These are phyloP conservation scores for Corythornis cristatus DNA, from an alignment of 2,113 vertebrate genomes.

Conservation along the genomic window DNA sequence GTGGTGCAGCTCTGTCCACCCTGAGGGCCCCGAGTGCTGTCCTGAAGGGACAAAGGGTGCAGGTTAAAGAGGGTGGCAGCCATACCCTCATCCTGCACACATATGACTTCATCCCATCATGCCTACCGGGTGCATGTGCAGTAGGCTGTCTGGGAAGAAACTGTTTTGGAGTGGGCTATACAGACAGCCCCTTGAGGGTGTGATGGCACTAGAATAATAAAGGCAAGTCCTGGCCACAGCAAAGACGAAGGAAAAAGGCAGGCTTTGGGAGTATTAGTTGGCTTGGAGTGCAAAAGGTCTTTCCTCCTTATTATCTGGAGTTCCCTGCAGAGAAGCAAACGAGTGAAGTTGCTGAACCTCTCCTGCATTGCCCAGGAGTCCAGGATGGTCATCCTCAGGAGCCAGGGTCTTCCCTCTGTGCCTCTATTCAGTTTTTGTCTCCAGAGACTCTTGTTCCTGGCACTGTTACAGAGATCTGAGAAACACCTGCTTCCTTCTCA, in stretches of 20 bases:
- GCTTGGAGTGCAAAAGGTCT: background rate
- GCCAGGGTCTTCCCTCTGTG: background rate
- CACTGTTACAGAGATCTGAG: background rate
- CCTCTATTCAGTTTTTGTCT: background rate
- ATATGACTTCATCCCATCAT: background rate
- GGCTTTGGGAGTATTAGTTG: background rate
- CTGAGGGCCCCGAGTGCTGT: rapidly evolving
- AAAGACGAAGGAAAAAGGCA: background rate
- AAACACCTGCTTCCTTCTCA: background rate
- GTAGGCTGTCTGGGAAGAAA: background rate
- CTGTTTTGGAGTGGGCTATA: background rate
- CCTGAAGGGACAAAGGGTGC: background rate
- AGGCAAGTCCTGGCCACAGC: background rate
- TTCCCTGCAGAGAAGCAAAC: background rate
- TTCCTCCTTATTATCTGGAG: background rate
- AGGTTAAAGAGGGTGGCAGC: background rate
- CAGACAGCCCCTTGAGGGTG: background rate
- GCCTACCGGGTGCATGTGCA: background rate
- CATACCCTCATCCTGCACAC: background rate
- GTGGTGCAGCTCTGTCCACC: background rate
- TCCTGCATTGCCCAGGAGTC: background rate
- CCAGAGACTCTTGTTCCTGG: background rate
- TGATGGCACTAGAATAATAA: background rate
- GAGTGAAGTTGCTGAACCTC: background rate
- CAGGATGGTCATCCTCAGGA: background rate